phyloP scores from a whole-genome alignment of 1,140 invertebrate species.

The Anoplolepis gracilipes region DNA sequence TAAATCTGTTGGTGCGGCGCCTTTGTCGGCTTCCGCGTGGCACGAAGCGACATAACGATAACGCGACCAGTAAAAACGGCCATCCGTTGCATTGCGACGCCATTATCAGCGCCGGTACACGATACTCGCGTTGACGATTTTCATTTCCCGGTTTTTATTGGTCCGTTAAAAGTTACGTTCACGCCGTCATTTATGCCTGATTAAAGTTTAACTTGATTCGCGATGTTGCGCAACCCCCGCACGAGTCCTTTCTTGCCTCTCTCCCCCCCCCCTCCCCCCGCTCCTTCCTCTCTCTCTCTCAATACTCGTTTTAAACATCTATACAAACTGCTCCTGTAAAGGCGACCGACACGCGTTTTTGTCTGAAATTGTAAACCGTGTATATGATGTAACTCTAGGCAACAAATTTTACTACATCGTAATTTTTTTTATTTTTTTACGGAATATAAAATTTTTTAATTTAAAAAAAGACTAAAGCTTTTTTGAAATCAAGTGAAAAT shows the following conservation, averaged over 20 bases:
- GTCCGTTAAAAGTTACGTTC: slow-evolving; percentile 82
- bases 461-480: background rate
- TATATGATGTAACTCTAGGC: background rate
- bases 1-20: slow-evolving; percentile 68
- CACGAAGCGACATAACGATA: slow-evolving; percentile 63
- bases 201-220: slow-evolving; percentile 81
- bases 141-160: slow-evolving; percentile 82
- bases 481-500: background rate
- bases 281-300: no score
- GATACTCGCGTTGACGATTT: slow-evolving; percentile 70
- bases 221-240: slow-evolving; percentile 4
- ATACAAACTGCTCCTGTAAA: background rate
- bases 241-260: background rate
- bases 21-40: slow-evolving; percentile 32
- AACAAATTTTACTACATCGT: slow-evolving; percentile 10
- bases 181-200: slow-evolving; percentile 80
- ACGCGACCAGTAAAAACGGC: slow-evolving; percentile 49
- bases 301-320: background rate
- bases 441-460: background rate
- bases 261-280: no score
- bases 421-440: background rate
- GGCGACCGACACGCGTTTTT: slow-evolving; percentile 6
- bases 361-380: slow-evolving; percentile 6
- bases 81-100: slow-evolving; percentile 51
- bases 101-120: slow-evolving; percentile 72